Evolutionary conservation across 2,888 invertebrate species (phyloP).

Genomic region (Erannis defoliaria): DNA sequence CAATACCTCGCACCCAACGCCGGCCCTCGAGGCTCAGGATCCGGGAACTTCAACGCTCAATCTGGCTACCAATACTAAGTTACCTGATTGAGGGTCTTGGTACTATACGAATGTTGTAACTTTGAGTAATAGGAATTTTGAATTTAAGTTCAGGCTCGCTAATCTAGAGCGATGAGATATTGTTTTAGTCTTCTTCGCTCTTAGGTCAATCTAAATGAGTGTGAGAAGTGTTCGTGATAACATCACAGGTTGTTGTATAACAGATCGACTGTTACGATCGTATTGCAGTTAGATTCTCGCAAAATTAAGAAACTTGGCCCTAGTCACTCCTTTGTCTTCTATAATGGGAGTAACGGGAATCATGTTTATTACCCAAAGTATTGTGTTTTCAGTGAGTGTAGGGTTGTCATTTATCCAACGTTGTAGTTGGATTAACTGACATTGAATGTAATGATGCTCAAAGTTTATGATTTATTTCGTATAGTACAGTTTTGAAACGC

Average conservation of each 20-base stretch:
- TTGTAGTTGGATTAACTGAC: constrained; percentile 29
- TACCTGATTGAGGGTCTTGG: constrained; percentile 53
- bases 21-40: constrained; percentile 71
- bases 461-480: constrained; percentile 7
- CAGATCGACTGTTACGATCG: too few relatives aligned
- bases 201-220: neutral
- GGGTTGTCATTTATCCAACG: constrained; percentile 32
- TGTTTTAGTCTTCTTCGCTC: neutral
- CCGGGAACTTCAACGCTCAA: constrained; percentile 79
- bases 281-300: too few relatives aligned
- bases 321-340: too few relatives aligned
- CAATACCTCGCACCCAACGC: constrained; percentile 79
- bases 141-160: neutral
- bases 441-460: constrained; percentile 1
- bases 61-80: constrained; percentile 78
- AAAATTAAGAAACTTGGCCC: too few relatives aligned
- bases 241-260: too few relatives aligned
- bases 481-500: constrained; percentile 33
- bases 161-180: neutral
- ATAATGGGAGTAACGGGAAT: too few relatives aligned
- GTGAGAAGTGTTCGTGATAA: neutral
- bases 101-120: constrained; percentile 10
- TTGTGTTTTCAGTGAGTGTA: constrained; percentile 1
- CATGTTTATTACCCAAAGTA: too few relatives aligned
- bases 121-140: constrained; percentile 1